Evolutionary conservation across 1,140 invertebrate species (phyloP), one percentile per base, ranked within the genome.

Genomic region (Pseudoatta argentina): DNA sequence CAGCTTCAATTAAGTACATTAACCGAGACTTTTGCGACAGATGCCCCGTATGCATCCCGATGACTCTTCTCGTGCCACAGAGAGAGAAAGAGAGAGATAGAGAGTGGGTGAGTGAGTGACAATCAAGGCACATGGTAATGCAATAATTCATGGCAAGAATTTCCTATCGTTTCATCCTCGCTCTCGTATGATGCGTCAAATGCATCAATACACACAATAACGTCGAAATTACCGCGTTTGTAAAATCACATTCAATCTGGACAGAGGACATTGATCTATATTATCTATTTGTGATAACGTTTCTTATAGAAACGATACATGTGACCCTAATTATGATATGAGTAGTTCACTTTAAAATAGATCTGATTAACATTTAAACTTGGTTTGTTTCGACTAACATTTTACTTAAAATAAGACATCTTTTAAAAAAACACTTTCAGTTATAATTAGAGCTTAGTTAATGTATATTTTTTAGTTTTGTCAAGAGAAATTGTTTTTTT

Each of bases 1-100:
- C 39, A 53, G 66, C 21, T 63, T 85, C 90, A 91, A 92, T 93
- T 92, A 89, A 90, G 69, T 91, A 87, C 88, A 93, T 92, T 90
- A 88, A 79, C 57, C 51, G 77, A 87, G 83, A 91, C 83, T 92
- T 92, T 92, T 89, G 81, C 67, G 63, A 69, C 18, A 18, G 44
- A 55, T 39, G 76, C 27, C 18, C 67, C 5, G 18, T 39, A 67
- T 55, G 66, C 34, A 55, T 55, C 12, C 44, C 21, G n/a, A 0
- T 81, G 12, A 48, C 64, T 86, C 71, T 30, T 34, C 86, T 78
- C 57, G 73, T 57, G 18, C 7, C 14, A 44, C 0, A 78, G n/a
- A 86, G 64, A 30, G n/a, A 79, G 12, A 61, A 8, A 53, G 51
- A 69, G 24, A 59, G 7, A 53, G 34, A 69, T 14, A 59, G 7